These are phyloP conservation scores for Falcunculus frontatus DNA, from an alignment of 2,113 vertebrate genomes.

Conservation along the genomic window DNA sequence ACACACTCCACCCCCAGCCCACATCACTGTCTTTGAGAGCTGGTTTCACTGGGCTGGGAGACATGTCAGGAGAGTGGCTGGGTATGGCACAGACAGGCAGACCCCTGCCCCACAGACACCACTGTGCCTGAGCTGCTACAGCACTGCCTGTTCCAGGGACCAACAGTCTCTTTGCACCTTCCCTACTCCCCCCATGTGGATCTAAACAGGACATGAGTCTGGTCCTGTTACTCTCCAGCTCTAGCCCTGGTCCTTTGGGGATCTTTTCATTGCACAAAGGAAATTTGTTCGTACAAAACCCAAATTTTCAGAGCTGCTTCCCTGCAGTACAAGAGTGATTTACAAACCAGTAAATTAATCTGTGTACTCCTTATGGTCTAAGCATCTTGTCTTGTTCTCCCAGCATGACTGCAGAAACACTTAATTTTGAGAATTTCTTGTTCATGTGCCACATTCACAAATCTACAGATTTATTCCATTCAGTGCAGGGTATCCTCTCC, in stretches of 20 bases:
- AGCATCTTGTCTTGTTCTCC: neutral
- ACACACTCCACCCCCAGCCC: neutral
- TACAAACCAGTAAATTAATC: neutral
- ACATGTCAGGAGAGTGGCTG: accelerated
- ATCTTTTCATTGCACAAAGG: neutral
- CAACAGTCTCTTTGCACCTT: neutral
- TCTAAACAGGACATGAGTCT: neutral
- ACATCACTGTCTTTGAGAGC: neutral
- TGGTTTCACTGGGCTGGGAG: neutral
- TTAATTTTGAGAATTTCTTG: neutral
- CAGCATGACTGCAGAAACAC: neutral
- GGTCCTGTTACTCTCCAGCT: neutral
- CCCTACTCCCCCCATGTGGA: accelerated
- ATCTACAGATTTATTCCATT: neutral
- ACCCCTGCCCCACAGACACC: neutral
- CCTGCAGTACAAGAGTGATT: neutral
- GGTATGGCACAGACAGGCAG: neutral
- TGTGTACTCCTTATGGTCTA: neutral
- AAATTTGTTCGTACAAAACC: neutral
- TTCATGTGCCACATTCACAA: neutral
- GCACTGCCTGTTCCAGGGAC: neutral
- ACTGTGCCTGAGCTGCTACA: neutral
- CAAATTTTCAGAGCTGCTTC: neutral
- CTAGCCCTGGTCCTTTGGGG: neutral
- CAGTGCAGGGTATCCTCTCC: neutral